These are phyloP conservation scores for Prenolepis imparis DNA, from an alignment of 2,888 invertebrate species.

Conservation along the genomic window DNA sequence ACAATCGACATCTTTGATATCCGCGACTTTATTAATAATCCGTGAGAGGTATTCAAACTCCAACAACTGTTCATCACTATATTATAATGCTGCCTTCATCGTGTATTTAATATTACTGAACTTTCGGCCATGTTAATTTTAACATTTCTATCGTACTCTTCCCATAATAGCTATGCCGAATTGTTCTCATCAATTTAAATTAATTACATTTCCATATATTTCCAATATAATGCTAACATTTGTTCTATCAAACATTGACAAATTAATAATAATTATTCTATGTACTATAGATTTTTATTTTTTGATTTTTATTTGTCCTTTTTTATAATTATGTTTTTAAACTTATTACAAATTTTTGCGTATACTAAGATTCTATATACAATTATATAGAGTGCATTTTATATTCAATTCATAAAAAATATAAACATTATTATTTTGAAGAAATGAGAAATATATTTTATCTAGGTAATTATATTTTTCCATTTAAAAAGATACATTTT, in stretches of 20 bases:
- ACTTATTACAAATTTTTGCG: background rate
- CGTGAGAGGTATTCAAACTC: slow-evolving; percentile 37
- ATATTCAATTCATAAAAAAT: background rate
- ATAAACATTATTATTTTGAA: background rate
- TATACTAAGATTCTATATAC: background rate
- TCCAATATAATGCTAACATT: background rate
- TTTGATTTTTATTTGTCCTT: background rate
- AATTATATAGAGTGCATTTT: background rate
- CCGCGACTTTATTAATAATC: slow-evolving; percentile 40
- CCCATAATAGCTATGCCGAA: slow-evolving; percentile 5
- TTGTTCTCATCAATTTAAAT: slow-evolving; percentile 24
- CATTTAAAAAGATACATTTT: background rate
- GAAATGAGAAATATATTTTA: background rate
- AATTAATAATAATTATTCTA: background rate
- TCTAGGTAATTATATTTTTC: background rate
- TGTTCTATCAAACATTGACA: background rate
- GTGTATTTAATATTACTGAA: slow-evolving; percentile 22
- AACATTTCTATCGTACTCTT: background rate
- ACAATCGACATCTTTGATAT: slow-evolving; percentile 50
- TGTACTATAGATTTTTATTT: background rate
- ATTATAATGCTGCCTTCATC: slow-evolving; percentile 26
- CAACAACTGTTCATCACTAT: slow-evolving; percentile 31
- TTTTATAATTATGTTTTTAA: background rate
- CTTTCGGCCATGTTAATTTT: slow-evolving; percentile 31
- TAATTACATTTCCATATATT: slow-evolving; percentile 7